These are phyloP conservation scores for Talpa occidentalis DNA, from an alignment of 2,113 vertebrate genomes.

Conservation along the genomic window DNA sequence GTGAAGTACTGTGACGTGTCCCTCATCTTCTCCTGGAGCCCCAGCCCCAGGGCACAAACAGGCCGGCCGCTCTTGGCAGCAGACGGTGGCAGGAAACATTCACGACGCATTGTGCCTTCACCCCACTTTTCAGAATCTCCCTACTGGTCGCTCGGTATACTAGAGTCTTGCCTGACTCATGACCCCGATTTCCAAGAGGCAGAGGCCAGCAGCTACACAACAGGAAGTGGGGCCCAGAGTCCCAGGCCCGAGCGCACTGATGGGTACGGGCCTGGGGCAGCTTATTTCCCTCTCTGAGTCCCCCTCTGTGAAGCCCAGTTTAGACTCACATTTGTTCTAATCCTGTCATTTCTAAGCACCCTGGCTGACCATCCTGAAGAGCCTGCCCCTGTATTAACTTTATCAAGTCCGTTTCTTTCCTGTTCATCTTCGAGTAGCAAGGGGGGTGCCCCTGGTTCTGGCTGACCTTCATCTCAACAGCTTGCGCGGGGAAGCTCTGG, in stretches of 20 bases:
- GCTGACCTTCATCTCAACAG: conserved; percentile 59
- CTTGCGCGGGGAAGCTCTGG: conserved; percentile 30
- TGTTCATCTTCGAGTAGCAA: not conserved
- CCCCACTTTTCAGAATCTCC: not conserved
- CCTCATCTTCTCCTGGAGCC: not conserved
- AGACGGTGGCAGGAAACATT: not conserved
- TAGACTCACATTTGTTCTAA: not conserved
- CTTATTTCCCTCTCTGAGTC: not conserved
- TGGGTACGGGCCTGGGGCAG: not conserved
- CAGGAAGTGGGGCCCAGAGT: not conserved
- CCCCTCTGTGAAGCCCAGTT: not conserved
- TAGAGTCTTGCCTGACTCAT: not conserved
- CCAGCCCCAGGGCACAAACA: too few relatives aligned
- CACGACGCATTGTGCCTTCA: not conserved
- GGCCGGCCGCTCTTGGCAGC: too few relatives aligned
- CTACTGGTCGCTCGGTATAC: not conserved
- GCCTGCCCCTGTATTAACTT: not conserved
- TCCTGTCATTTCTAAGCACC: not conserved
- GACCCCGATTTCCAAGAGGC: not conserved
- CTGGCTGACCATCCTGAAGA: not conserved
- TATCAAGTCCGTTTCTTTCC: not conserved
- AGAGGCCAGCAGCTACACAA: too few relatives aligned
- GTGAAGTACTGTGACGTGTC: not conserved
- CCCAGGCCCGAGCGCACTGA: not conserved
- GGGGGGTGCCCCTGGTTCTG: not conserved